These are phyloP conservation scores for Norana najaformis DNA, from an alignment of 2,888 invertebrate genomes.

Conservation along the genomic window DNA sequence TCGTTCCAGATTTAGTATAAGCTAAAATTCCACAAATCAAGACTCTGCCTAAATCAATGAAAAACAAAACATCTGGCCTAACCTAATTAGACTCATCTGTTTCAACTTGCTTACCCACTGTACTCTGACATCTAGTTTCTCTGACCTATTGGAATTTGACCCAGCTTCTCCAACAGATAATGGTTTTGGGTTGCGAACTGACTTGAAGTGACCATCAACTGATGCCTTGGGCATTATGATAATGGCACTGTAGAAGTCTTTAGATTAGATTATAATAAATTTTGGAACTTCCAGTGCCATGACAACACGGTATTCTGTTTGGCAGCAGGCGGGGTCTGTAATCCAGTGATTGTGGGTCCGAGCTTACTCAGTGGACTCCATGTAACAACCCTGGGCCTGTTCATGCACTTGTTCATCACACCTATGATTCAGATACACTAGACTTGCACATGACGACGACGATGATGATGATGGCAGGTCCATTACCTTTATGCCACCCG, in stretches of 20 bases:
- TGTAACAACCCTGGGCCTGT: background rate
- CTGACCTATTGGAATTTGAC: no score
- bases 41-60: background rate
- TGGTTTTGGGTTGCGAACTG: no score
- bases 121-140: no score
- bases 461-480: no score
- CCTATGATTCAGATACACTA: background rate
- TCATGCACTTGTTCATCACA: background rate
- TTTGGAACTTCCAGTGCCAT: background rate
- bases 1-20: constrained; percentile 70
- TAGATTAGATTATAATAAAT: no score
- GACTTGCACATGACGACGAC: background rate
- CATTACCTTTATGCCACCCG: no score
- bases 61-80: background rate
- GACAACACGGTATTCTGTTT: background rate
- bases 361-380: background rate
- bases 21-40: constrained; percentile 67
- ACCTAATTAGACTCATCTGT: no score
- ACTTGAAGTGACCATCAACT: no score
- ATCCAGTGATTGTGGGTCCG: background rate
- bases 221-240: no score
- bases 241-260: no score
- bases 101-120: no score
- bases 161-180: no score
- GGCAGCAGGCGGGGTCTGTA: background rate